Evolutionary conservation across 2,797 vertebrate genomes (phyloP).

Genomic region (Syngnathus acus): DNA sequence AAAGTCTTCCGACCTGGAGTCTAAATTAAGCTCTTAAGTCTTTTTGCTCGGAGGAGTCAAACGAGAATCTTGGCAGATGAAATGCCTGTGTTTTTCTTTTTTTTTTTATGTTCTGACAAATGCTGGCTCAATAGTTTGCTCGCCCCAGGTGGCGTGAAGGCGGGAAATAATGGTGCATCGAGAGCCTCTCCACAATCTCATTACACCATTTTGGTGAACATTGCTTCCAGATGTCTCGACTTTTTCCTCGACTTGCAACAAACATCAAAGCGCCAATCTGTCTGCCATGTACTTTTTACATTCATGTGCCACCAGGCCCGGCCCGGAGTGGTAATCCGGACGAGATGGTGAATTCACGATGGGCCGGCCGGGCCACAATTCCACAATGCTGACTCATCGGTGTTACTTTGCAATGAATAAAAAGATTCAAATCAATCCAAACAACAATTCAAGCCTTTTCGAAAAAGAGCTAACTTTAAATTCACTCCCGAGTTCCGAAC

Average conservation of each 20-base stretch:
- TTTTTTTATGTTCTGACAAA: not conserved
- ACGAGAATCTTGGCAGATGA: conserved; percentile 1
- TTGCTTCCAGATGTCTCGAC: conserved; percentile 8
- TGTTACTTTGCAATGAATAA: no score
- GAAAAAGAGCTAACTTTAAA: not conserved
- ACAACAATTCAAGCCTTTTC: not conserved
- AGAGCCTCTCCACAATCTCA: conserved; percentile 2
- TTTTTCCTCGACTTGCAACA: not conserved
- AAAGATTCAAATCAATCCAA: no score
- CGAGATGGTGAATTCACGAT: no score
- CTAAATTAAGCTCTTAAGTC: not conserved
- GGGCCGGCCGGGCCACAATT: no score
- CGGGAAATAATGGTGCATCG: not conserved
- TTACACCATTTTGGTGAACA: conserved; percentile 11
- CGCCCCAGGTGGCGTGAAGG: not conserved
- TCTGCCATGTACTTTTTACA: no score
- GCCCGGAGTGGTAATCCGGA: no score
- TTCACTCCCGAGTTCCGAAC: not conserved
- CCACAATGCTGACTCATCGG: no score
- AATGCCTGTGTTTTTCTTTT: not conserved
- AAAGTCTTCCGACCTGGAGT: not conserved
- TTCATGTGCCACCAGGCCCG: no score
- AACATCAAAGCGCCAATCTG: not conserved
- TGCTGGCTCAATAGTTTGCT: not conserved
- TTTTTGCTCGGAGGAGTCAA: not conserved